Conservation (phyloP, 2,888 invertebrate genomes). For the Dolichomitus sp. region DNA sequence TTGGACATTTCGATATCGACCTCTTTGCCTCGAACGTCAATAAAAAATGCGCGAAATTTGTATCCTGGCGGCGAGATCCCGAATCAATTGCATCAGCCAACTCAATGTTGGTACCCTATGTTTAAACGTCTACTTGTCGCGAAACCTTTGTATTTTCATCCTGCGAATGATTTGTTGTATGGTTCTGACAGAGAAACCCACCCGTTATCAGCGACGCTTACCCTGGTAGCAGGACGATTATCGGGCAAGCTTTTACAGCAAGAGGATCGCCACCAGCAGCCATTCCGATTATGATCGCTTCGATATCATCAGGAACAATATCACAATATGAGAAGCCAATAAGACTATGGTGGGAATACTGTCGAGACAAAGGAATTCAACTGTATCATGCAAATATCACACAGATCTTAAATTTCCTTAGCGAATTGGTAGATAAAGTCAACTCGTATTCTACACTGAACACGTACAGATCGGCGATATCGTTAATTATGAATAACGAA, state of each 20-base stretch:
- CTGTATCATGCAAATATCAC: not conserved
- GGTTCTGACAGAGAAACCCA: conserved; percentile 19
- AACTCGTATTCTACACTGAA: conserved; percentile 52
- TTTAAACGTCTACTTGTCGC: conserved; percentile 6
- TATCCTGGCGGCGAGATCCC: conserved; percentile 6
- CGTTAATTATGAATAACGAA: conserved; percentile 21
- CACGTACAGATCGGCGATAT: conserved; percentile 42
- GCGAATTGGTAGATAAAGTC: not conserved
- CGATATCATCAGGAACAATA: conserved; percentile 17
- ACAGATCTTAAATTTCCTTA: not conserved
- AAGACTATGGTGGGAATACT: conserved; percentile 29
- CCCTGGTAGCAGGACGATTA: conserved; percentile 13
- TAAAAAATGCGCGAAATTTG: not conserved
- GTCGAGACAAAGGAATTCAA: conserved; percentile 2
- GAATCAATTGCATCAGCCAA: conserved; percentile 12
- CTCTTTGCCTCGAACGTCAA: conserved; percentile 6
- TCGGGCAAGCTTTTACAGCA: conserved; percentile 7
- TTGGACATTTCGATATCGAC: not conserved
- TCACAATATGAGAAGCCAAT: conserved; percentile 9
- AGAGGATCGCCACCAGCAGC: conserved; percentile 8
- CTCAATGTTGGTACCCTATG: conserved; percentile 17
- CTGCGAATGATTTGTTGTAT: not conserved
- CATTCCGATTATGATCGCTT: conserved; percentile 18
- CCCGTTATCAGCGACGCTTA: conserved; percentile 8
- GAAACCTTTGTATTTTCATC: conserved; percentile 12